phyloP scores from a whole-genome alignment of 2,113 vertebrate genomes.

The Glaucidium brasilianum region DNA sequence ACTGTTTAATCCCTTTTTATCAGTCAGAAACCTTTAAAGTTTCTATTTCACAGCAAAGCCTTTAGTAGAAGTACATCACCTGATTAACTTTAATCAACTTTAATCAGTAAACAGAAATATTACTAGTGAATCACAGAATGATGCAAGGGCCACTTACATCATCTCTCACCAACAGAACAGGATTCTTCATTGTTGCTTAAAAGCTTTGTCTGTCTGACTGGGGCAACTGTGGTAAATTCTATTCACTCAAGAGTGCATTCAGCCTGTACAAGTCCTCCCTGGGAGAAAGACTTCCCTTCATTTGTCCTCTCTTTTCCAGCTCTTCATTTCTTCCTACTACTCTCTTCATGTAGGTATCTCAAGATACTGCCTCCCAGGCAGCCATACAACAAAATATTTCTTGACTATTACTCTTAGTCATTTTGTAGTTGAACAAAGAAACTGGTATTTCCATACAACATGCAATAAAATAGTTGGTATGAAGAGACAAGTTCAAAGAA shows the following conservation, averaged over 20 bases:
- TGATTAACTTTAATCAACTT: neutral
- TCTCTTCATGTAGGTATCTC: neutral
- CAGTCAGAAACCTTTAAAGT: neutral
- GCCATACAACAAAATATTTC: neutral
- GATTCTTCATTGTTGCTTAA: neutral
- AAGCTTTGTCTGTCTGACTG: neutral
- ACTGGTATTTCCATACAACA: neutral
- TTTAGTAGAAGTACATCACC: neutral
- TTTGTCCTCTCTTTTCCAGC: neutral
- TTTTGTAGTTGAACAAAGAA: neutral
- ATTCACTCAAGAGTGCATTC: fast-evolving
- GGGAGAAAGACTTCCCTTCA: neutral
- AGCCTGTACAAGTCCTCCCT: neutral
- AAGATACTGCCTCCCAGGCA: neutral
- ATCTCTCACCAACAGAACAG: neutral
- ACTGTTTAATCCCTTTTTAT: neutral
- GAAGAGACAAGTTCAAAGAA: neutral
- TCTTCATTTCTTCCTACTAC: neutral
- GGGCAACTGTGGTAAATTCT: neutral
- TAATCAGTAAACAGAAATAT: neutral
- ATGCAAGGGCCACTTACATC: neutral
- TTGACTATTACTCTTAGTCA: neutral
- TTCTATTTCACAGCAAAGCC: neutral
- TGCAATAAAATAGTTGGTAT: neutral
- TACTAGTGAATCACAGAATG: neutral